These are phyloP conservation scores for Pongo abelii DNA, from an alignment of 2,113 vertebrate genomes.

Conservation along the genomic window DNA sequence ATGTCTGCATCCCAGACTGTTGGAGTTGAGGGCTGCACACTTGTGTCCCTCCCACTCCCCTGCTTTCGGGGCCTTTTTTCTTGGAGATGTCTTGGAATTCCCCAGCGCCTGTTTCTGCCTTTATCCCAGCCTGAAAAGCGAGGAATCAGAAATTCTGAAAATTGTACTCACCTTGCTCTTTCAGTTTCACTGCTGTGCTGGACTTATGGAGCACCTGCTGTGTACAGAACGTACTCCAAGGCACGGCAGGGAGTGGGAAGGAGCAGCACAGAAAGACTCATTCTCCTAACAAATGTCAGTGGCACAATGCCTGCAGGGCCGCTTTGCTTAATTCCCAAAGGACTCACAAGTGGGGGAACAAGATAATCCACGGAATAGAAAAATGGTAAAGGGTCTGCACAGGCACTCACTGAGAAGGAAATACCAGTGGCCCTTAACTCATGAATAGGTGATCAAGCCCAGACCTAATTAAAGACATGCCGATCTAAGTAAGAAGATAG, in stretches of 20 bases:
- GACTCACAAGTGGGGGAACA: neutral
- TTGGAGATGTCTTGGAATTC: neutral
- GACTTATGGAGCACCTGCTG: accelerated
- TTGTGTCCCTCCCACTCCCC: neutral
- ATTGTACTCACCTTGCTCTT: accelerated
- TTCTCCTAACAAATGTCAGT: neutral
- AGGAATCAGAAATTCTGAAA: neutral
- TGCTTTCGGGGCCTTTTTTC: neutral
- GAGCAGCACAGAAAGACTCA: neutral
- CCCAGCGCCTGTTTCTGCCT: neutral
- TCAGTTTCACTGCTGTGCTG: neutral
- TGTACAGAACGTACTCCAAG: accelerated
- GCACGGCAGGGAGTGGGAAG: no score
- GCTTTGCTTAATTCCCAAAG: neutral
- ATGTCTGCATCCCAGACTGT: accelerated
- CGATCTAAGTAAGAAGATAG: neutral
- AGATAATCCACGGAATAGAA: neutral
- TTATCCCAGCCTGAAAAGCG: neutral
- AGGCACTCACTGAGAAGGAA: neutral
- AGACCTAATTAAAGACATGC: neutral
- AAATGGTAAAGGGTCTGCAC: neutral
- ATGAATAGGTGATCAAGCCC: no score
- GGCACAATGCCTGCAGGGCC: no score
- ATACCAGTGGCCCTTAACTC: no score
- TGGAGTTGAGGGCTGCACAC: accelerated